Percentiles rank a stretch among this genome's conserved stretches.
Evolutionary conservation across 30 jellyfish, hydroid and myxozoan genomes (phyloP).

Genomic region (Phacellophora camtschatica): DNA sequence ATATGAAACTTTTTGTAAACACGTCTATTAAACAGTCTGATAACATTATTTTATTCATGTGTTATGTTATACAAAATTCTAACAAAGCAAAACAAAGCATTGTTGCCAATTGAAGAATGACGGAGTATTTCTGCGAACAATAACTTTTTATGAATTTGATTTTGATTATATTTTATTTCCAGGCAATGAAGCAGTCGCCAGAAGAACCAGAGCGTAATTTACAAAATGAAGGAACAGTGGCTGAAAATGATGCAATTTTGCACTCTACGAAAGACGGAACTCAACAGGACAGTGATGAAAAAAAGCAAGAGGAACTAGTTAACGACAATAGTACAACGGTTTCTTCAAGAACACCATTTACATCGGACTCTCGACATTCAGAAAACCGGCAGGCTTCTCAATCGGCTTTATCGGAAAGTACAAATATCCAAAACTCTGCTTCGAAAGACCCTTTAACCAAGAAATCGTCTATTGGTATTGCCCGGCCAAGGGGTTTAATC

Average conservation of each 20-base stretch:
- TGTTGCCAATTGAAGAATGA: no score
- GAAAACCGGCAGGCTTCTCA: background rate
- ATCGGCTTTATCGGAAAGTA: background rate
- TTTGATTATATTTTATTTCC: background rate
- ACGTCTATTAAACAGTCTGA: no score
- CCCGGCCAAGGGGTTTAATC: conserved; percentile 86
- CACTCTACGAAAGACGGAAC: background rate
- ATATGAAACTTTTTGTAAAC: no score
- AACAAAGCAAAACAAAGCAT: no score
- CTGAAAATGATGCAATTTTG: background rate
- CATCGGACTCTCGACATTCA: background rate
- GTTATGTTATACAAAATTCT: no score
- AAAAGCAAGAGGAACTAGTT: background rate
- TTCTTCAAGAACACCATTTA: background rate
- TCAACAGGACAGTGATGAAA: background rate
- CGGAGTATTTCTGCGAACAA: no score
- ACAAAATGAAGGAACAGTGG: background rate
- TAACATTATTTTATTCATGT: no score
- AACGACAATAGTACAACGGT: background rate
- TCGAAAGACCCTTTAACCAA: conserved; percentile 38
- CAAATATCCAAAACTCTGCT: conserved; percentile 15
- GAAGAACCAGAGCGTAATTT: background rate
- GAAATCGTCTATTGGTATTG: conserved; percentile 76
- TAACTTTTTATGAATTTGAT: no score
- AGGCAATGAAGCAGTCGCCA: background rate